Conservation (phyloP, 2,113 vertebrate genomes). For the human region GRCh38 chr5:125341001-125341500, state of each 20-base stretch:
- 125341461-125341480: slow-evolving; percentile 10
- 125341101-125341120: neutral
- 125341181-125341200: neutral
- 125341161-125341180: neutral
- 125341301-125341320: neutral
- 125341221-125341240: neutral
- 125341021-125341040: neutral
- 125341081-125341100: neutral
- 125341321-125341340: neutral
- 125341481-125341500: neutral
- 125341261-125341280: neutral
- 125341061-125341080: neutral
- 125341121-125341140: neutral
- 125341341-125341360: neutral
- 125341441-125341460: neutral
- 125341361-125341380: neutral
- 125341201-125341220: neutral
- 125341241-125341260: neutral
- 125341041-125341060: neutral
- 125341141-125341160: neutral
- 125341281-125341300: neutral
- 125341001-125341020: fast-evolving
- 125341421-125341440: neutral
- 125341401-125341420: neutral
- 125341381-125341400: neutral